Evolutionary conservation across 2,797 vertebrate genomes (phyloP).

Genomic region (Monodelphis domestica): DNA sequence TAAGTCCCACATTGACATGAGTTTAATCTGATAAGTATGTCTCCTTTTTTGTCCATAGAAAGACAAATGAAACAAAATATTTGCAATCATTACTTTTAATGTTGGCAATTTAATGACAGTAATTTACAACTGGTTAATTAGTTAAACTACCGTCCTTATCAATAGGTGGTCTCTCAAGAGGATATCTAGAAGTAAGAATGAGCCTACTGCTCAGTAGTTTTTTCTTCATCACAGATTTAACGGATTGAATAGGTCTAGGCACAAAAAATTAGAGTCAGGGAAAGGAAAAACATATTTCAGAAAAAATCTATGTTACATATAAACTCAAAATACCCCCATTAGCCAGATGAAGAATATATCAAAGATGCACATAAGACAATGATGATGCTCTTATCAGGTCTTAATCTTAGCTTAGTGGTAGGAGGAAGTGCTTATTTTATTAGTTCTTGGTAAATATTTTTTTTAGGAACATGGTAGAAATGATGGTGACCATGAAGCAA

Average conservation of each 20-base stretch:
- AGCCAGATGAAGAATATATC: not conserved
- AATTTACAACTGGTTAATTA: not conserved
- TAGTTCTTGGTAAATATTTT: not conserved
- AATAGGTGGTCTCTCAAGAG: not conserved
- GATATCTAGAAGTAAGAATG: not conserved
- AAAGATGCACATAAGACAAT: not conserved
- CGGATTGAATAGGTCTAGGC: not conserved
- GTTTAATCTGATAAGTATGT: not conserved
- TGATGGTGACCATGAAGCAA: conserved; percentile 33
- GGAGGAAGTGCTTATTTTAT: not conserved
- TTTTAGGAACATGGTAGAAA: not conserved
- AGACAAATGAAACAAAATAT: conserved; percentile 27
- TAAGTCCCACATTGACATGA: not conserved
- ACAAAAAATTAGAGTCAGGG: not conserved
- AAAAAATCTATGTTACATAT: not conserved
- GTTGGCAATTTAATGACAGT: not conserved
- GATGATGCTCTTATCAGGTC: not conserved
- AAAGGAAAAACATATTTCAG: not conserved
- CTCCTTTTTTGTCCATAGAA: not conserved
- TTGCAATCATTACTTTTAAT: not conserved
- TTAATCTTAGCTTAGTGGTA: not conserved
- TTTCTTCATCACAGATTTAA: not conserved
- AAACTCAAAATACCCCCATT: not conserved
- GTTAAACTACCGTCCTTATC: not conserved
- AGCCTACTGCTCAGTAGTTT: not conserved